Conservation (phyloP, 2,888 invertebrate genomes). For the Synergus itoensis region DNA sequence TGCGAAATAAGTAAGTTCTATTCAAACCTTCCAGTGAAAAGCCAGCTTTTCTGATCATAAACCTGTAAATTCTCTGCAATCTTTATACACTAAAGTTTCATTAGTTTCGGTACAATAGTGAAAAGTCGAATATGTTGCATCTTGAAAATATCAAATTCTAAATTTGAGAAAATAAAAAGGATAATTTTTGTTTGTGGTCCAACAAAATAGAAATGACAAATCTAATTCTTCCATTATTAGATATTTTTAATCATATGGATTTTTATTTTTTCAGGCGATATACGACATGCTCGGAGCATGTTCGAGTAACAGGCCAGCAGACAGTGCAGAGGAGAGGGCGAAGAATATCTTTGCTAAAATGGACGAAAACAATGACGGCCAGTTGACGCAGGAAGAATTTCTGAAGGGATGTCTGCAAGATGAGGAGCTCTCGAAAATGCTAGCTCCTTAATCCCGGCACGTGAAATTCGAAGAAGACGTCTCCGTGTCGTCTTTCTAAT, state of each 20-base stretch:
- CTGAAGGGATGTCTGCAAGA: slow-evolving; percentile 98
- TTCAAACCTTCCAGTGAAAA: slow-evolving; percentile 15
- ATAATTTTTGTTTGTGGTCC: too few species aligned
- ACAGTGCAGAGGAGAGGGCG: slow-evolving; percentile 97
- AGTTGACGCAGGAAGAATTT: slow-evolving; percentile 98
- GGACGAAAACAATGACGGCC: slow-evolving; percentile 99
- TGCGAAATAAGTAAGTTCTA: slow-evolving; percentile 15
- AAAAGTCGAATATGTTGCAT: neutral
- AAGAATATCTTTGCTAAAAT: slow-evolving; percentile 99
- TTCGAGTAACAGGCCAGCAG: slow-evolving; percentile 95
- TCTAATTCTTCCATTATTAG: too few species aligned
- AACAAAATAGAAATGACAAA: too few species aligned
- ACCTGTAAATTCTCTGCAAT: slow-evolving; percentile 20
- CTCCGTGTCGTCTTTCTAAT: slow-evolving; percentile 31
- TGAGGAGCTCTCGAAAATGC: slow-evolving; percentile 96
- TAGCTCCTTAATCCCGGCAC: slow-evolving; percentile 88
- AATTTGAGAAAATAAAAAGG: too few species aligned
- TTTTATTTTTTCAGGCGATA: slow-evolving; percentile 87
- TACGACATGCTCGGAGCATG: slow-evolving; percentile 99
- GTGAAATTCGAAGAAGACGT: slow-evolving; percentile 52
- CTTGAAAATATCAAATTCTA: too few species aligned
- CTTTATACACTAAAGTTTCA: slow-evolving; percentile 16
- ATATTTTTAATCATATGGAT: neutral
- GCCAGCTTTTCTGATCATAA: slow-evolving; percentile 19
- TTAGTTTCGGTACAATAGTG: neutral